These are phyloP conservation scores for Neelides sp. DNA, from an alignment of 1,140 invertebrate genomes.

Conservation along the genomic window DNA sequence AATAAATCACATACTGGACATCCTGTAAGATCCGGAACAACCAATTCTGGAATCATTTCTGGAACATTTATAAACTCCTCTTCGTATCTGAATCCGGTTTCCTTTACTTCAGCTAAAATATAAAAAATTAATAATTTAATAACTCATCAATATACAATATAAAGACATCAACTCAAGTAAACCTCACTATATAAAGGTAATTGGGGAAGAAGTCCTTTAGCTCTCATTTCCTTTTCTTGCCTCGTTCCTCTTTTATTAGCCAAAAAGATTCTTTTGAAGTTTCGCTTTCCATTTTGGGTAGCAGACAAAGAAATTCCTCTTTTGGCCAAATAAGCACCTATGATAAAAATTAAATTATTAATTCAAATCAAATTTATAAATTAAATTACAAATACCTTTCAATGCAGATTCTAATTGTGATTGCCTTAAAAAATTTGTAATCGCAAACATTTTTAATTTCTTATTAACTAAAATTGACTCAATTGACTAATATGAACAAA, in stretches of 20 bases:
- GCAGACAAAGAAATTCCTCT: slow-evolving; percentile 1
- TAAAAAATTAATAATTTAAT: slow-evolving; percentile 7
- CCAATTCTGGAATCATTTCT: slow-evolving; percentile 84
- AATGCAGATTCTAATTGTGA: no score
- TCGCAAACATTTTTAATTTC: no score
- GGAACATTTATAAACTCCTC: slow-evolving; percentile 52
- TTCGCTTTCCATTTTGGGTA: slow-evolving; percentile 47
- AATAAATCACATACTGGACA: slow-evolving; percentile 43
- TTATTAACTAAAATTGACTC: no score
- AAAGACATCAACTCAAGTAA: slow-evolving; percentile 7
- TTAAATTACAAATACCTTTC: no score
- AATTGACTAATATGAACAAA: no score
- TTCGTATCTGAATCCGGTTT: slow-evolving; percentile 42
- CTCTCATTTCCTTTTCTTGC: slow-evolving; percentile 48
- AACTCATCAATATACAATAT: slow-evolving; percentile 25
- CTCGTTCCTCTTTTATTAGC: slow-evolving; percentile 57
- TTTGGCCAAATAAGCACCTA: no score
- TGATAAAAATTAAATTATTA: no score
- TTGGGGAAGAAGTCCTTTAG: slow-evolving; percentile 43
- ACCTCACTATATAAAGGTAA: slow-evolving; percentile 48
- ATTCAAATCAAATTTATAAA: no score
- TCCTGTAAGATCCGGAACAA: slow-evolving; percentile 74
- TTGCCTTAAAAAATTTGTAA: no score
- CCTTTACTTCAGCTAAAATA: slow-evolving; percentile 47
- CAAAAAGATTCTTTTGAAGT: slow-evolving; percentile 62